Conservation (phyloP, 2,888 invertebrate genomes). For the Eristalinus sepulchralis region DNA sequence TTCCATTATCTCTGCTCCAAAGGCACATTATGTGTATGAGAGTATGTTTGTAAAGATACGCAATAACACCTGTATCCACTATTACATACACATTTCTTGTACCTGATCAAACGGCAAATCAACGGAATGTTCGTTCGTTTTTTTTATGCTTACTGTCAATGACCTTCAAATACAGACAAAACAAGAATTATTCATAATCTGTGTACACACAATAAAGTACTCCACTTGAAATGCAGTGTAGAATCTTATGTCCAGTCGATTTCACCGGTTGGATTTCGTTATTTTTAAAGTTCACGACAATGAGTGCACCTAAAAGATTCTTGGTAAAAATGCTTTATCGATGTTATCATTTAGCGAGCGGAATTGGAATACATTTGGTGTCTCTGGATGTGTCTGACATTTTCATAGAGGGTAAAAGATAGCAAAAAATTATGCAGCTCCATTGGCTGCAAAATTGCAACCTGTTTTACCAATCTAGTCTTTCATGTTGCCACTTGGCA, state of each 20-base stretch:
- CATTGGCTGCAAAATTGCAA: constrained; percentile 24
- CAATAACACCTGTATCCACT: neutral
- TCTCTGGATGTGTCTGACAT: constrained; percentile 48
- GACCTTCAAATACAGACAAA: neutral
- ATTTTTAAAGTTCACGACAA: neutral
- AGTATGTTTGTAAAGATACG: neutral
- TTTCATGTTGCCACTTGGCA: constrained; percentile 41
- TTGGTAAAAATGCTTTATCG: constrained; percentile 38
- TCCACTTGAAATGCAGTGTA: neutral
- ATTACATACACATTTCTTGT: neutral
- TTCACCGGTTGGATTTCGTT: neutral
- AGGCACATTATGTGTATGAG: neutral
- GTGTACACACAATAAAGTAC: neutral
- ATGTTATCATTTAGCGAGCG: constrained; percentile 55
- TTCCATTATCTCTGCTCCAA: neutral
- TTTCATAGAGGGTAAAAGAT: constrained; percentile 27
- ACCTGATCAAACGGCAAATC: neutral
- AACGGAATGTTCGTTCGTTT: neutral
- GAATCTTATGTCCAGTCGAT: neutral
- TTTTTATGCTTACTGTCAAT: neutral
- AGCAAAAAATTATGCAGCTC: constrained; percentile 15
- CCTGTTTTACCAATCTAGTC: constrained; percentile 53
- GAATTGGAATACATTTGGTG: constrained; percentile 54
- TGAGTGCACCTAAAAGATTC: constrained; percentile 3
- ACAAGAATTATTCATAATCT: neutral